A percentile compares a stretch with the other conserved stretches of the same genome.
These are phyloP conservation scores for Chironomus tentans DNA, from an alignment of 2,888 invertebrate species.

Conservation along the genomic window DNA sequence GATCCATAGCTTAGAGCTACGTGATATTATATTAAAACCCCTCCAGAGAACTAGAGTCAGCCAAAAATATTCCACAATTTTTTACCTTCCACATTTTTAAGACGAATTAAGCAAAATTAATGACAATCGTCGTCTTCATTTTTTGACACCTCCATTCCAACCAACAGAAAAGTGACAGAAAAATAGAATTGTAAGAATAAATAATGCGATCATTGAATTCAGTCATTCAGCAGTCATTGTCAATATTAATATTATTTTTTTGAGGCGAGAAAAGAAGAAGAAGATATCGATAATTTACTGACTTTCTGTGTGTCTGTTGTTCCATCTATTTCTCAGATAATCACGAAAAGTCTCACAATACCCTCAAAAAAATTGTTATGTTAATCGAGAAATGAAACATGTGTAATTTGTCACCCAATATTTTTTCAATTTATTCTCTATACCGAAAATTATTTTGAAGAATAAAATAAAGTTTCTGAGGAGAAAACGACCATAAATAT, in stretches of 20 bases:
- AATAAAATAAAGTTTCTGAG: background rate
- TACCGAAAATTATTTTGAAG: background rate
- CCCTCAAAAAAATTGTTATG: background rate
- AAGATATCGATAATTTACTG: background rate
- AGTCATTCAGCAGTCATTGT: background rate
- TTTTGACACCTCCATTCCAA: background rate
- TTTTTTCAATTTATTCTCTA: conserved; percentile 15
- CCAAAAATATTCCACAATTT: too few relatives aligned
- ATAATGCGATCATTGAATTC: background rate
- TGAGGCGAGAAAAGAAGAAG: background rate
- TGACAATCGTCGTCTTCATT: background rate
- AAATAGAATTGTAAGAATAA: too few relatives aligned
- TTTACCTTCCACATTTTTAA: too few relatives aligned
- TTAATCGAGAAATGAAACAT: conserved; percentile 23
- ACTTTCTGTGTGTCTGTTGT: too few relatives aligned
- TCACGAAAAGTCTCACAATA: too few relatives aligned
- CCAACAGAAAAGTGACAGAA: too few relatives aligned
- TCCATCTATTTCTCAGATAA: too few relatives aligned
- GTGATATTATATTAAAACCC: too few relatives aligned
- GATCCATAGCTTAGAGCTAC: too few relatives aligned
- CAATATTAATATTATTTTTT: background rate
- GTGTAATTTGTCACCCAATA: conserved; percentile 27
- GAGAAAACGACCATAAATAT: conserved; percentile 5
- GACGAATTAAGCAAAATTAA: background rate
- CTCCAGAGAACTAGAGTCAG: too few relatives aligned